These are phyloP conservation scores for Naso thynnoides DNA, from an alignment of 2,797 vertebrate genomes.

Conservation along the genomic window DNA sequence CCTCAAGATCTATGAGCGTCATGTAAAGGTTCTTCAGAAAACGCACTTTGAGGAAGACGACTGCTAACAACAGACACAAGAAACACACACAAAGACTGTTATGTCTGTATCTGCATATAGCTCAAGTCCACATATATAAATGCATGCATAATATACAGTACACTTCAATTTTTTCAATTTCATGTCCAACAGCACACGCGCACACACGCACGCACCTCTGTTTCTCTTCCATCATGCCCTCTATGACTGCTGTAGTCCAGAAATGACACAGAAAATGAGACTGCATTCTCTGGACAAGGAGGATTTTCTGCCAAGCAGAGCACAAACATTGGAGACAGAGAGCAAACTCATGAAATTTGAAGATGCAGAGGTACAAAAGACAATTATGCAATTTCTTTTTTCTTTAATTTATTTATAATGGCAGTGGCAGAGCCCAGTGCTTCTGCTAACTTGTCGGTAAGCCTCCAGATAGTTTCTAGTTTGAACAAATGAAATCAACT, in stretches of 20 bases:
- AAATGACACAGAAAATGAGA: constrained; percentile 13
- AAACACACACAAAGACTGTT: constrained; percentile 32
- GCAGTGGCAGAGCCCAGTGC: neutral
- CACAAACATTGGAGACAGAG: constrained; percentile 28
- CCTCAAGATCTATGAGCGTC: constrained; percentile 91
- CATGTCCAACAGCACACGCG: constrained; percentile 18
- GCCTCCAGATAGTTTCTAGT: neutral
- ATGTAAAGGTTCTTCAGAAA: constrained; percentile 90
- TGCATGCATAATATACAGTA: constrained; percentile 60
- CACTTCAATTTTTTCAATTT: constrained; percentile 37
- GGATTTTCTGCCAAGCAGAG: constrained; percentile 46
- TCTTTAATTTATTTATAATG: constrained; percentile 17
- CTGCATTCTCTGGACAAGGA: constrained; percentile 37
- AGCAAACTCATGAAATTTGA: constrained; percentile 7
- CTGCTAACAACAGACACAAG: constrained; percentile 73
- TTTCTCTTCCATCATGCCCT: constrained; percentile 3
- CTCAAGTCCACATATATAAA: constrained; percentile 45
- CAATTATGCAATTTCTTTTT: constrained; percentile 30
- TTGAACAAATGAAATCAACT: neutral
- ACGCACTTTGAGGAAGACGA: constrained; percentile 90
- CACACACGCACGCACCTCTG: constrained; percentile 14
- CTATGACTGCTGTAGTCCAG: constrained; percentile 25
- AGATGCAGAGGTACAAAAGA: constrained; percentile 22
- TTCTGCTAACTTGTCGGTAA: neutral
- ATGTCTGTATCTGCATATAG: constrained; percentile 55